These are phyloP conservation scores for Metopia argyrocephala DNA, from an alignment of 2,888 invertebrate genomes.

Conservation along the genomic window DNA sequence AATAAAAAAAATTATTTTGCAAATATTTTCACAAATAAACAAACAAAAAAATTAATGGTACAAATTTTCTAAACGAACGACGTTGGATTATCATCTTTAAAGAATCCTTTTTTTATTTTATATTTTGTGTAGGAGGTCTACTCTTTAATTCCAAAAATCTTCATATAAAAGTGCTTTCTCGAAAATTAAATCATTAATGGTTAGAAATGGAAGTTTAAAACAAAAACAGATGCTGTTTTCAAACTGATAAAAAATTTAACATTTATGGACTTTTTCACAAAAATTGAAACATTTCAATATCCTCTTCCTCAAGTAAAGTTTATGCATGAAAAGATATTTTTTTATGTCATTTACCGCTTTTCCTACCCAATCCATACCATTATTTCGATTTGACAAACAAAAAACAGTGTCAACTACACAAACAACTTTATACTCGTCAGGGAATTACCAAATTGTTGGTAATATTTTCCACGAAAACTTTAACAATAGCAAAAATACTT, in stretches of 20 bases:
- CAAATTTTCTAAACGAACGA: too few species aligned
- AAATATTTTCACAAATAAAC: too few species aligned
- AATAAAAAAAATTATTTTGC: too few species aligned
- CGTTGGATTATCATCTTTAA: too few species aligned
- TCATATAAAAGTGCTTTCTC: slow-evolving; percentile 33
- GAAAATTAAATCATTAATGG: slow-evolving; percentile 49
- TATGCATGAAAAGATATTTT: background rate
- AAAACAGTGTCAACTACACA: slow-evolving; percentile 44
- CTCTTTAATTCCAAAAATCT: too few species aligned
- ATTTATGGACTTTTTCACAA: too few species aligned
- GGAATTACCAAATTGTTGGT: slow-evolving; percentile 48
- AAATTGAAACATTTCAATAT: slow-evolving; percentile 6
- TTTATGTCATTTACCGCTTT: background rate
- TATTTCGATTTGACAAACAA: slow-evolving; percentile 4
- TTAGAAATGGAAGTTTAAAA: slow-evolving; percentile 16
- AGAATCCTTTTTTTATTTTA: too few species aligned
- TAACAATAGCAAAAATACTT: background rate
- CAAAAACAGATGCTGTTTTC: slow-evolving; percentile 42
- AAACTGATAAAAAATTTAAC: slow-evolving; percentile 22
- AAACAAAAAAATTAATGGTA: too few species aligned
- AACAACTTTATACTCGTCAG: slow-evolving; percentile 44
- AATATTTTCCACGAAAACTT: slow-evolving; percentile 27
- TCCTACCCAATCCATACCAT: background rate
- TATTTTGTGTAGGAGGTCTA: too few species aligned
- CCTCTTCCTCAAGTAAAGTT: background rate